Evolutionary conservation across 1,140 invertebrate genomes (phyloP), one percentile per base, ranked within the genome.

Genomic region (Papilio glaucus): DNA sequence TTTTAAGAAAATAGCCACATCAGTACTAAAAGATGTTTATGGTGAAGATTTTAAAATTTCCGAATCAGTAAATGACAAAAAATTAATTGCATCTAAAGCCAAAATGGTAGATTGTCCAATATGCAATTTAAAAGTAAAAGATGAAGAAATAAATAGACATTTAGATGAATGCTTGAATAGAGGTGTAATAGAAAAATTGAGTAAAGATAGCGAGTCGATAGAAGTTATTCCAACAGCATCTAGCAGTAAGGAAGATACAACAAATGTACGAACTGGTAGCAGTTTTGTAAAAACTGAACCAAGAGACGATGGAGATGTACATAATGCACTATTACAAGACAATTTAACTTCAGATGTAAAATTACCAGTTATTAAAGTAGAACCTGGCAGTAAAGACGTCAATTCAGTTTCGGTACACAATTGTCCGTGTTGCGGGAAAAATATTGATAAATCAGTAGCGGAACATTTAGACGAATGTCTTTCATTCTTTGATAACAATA

Each of bases 381-480:
- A 81, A 72, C 77, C 81, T 21, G 77, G 74, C 38, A 76, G 77
- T 68, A 77, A 78, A 77, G 75, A 75, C 33, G 68, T 57, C 8
- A 45, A 75, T 4, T 12, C 21, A 18, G 10, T 61, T 70, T 18
- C 12, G 65, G 72, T 80, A 39, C 74, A 78, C 7, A 84, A 74
- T 41, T 97, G 96, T 88, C 94, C 96, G 24, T 94, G 95, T 70
- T 96, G 96, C 83, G 94, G 94, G 24, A 87, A 88, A 49, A 78
- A 87, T 41, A 89, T 96, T 41, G 77, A 87, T 38, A 91, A 86
- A 38, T 73, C 91, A 1, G 88, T 96, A n/a, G 90, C 94, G 79
- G 90, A 94, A 67, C 96, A 96, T 93, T 88, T 96, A 37, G 95
- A 96, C 61, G 94, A 94, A 71, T 96, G 95, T 79, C 84, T 95